Conservation (phyloP, 1,140 invertebrate species). For the Heliconius eleuchia region DNA sequence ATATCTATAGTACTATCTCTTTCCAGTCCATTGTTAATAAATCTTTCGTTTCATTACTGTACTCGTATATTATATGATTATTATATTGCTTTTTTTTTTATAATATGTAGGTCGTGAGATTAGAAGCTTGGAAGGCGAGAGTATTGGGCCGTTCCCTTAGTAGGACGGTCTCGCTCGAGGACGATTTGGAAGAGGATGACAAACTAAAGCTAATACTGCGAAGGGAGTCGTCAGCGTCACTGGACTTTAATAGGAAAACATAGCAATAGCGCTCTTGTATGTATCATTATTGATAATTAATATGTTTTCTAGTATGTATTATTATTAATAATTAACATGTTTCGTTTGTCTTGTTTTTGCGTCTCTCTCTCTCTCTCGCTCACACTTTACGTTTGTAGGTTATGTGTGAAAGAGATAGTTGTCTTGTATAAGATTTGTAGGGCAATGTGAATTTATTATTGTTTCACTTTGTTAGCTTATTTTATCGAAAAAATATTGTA, state of each 20-base stretch:
- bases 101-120: conserved; percentile 83
- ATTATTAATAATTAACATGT: not conserved
- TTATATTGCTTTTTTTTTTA: not conserved
- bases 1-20: not conserved
- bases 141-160: conserved; percentile 58
- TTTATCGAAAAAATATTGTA: too few species aligned
- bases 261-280: not conserved
- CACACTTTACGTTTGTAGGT: not conserved
- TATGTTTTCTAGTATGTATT: too few species aligned
- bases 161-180: conserved; percentile 62
- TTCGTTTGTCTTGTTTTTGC: not conserved
- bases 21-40: not conserved
- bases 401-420: not conserved
- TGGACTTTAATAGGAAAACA: conserved; percentile 52
- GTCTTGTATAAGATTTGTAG: not conserved
- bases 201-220: conserved; percentile 62
- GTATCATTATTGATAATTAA: not conserved
- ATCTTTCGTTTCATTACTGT: not conserved
- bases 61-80: not conserved
- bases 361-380: not conserved
- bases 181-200: conserved; percentile 70
- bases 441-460: too few species aligned
- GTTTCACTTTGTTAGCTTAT: too few species aligned
- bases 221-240: conserved; percentile 64
- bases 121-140: conserved; percentile 83